phyloP scores from a whole-genome alignment of 2,888 invertebrate species.

The Coecobrya sp. region DNA sequence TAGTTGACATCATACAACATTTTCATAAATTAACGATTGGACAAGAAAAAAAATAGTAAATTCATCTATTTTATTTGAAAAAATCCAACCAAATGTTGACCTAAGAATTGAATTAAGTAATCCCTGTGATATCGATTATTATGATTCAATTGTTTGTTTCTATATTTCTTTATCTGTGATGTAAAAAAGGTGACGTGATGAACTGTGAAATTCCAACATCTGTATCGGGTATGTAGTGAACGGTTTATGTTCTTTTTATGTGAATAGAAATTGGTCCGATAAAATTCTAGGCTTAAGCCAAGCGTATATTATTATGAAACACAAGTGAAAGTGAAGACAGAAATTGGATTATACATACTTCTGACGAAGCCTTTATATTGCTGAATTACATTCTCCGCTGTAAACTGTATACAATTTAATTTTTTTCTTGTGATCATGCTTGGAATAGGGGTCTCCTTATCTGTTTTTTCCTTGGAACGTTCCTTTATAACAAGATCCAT shows the following conservation, averaged over 20 bases:
- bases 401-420: conserved; percentile 65
- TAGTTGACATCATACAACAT: too few relatives aligned
- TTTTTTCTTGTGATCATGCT: conserved; percentile 45
- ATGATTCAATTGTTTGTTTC: too few relatives aligned
- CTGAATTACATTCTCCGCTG: conserved; percentile 65
- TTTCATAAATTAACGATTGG: too few relatives aligned
- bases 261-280: conserved; percentile 63
- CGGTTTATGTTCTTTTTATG: neutral
- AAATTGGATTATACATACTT: conserved; percentile 77
- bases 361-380: conserved; percentile 73
- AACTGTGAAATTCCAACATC: too few relatives aligned
- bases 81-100: too few relatives aligned
- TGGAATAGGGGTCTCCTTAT: conserved; percentile 5
- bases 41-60: too few relatives aligned
- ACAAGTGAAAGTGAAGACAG: conserved; percentile 69
- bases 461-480: neutral
- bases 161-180: too few relatives aligned
- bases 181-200: too few relatives aligned
- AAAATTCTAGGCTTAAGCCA: neutral
- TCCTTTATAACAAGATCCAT: neutral
- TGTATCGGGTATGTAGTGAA: neutral
- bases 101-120: too few relatives aligned
- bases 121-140: too few relatives aligned
- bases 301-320: conserved; percentile 63
- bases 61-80: too few relatives aligned